Conservation (phyloP, 2,113 vertebrate species). For the Leptobrachium leishanense region DNA sequence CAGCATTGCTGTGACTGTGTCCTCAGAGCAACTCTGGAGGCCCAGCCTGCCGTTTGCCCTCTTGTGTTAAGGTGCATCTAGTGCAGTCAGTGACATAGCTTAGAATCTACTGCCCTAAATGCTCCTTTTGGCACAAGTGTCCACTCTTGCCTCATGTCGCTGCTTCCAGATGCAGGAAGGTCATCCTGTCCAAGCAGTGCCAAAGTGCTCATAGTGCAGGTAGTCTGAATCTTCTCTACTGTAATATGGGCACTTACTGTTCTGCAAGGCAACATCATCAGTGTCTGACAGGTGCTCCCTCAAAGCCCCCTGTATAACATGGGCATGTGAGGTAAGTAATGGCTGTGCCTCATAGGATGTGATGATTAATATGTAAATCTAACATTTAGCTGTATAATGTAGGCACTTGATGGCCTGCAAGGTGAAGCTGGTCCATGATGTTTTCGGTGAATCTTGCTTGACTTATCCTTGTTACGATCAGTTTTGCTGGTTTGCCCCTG, state of each 20-base stretch:
- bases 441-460: background rate
- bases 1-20: slow-evolving; percentile 70
- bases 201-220: slow-evolving; percentile 99
- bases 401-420: too few species aligned
- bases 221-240: slow-evolving; percentile 86
- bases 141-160: slow-evolving; percentile 6
- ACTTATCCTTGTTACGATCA: slow-evolving; percentile 65
- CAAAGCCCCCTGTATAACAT: too few species aligned
- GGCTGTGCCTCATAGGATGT: too few species aligned
- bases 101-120: slow-evolving; percentile 98
- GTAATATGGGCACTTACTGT: slow-evolving; percentile 95
- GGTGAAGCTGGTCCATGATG: too few species aligned
- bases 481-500: slow-evolving; percentile 98
- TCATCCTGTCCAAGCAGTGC: slow-evolving; percentile 75
- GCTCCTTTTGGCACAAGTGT: slow-evolving; percentile 93
- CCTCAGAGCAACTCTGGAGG: slow-evolving; percentile 16
- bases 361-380: too few species aligned
- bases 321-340: too few species aligned
- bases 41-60: background rate
- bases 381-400: too few species aligned
- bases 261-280: slow-evolving; percentile 69
- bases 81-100: slow-evolving; percentile 95
- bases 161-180: background rate
- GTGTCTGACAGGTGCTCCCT: slow-evolving; percentile 21
- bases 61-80: slow-evolving; percentile 99